Evolutionary conservation across 2,888 invertebrate genomes (phyloP), one percentile per base, ranked within the genome.

Genomic region (Cryptocephalus moraei): DNA sequence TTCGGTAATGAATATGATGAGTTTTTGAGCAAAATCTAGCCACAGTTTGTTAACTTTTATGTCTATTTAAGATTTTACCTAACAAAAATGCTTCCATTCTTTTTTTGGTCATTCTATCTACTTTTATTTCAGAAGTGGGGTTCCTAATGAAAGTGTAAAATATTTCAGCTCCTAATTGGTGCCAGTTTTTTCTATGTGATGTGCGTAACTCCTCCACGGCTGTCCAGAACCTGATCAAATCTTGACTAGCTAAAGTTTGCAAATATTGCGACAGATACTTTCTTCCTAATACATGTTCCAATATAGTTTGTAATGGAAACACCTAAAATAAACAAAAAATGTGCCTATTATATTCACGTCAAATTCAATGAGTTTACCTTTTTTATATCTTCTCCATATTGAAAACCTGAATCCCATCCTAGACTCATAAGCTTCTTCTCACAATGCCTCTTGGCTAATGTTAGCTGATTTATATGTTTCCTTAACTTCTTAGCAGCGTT

Each of bases 101-200:
- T 67, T 90, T 91, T 46, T 87, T 77, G 8, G 83, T 82, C 44
- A 79, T 79, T 73, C 84, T 90, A 63, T 89, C 87, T 39, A 89
- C 83, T 73, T 86, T 86, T 50, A 91, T 83, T 64, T 85, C 86
- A 1, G 86, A 85, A 50, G 83, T 83, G 1, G 86, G 84, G 43
- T 85, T 86, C 54, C 86, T 77, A 50, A 93, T 86, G 61, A 87
- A 91, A 4, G 88, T 89, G 64, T 91, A 91, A 71, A 89, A 92
- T 61, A 92, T 88, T 69, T 92, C 91, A n/a, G 89, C 87, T 9
- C 88, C 93, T 32, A 91, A 72, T 61, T 91, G 88, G 69, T 92
- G 91, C 80, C 86, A 86, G 55, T 80, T 80, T 50, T 81, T 81
- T 56, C 86, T 77, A 41, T 83, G 81, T n/a, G 87, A 80, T 47